Conservation (phyloP, 2,113 vertebrate species). For the Anolis sagrei region DNA sequence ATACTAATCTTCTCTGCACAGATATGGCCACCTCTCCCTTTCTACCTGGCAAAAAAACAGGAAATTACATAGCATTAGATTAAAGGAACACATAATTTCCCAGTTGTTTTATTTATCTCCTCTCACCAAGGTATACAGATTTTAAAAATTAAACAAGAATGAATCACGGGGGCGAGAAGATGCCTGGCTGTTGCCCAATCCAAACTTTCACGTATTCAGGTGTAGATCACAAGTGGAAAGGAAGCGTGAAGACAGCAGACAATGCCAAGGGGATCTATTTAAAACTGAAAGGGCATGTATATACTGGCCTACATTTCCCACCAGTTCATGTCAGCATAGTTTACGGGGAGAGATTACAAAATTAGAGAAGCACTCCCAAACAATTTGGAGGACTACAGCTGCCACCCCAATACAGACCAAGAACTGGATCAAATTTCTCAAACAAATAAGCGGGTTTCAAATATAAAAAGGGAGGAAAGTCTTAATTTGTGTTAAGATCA, state of each 20-base stretch:
- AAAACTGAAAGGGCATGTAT: too few species aligned
- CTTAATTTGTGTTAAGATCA: neutral
- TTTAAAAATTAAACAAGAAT: neutral
- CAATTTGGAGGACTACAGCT: too few species aligned
- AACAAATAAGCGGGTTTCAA: neutral
- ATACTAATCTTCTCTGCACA: neutral
- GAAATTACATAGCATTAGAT: neutral
- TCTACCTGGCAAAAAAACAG: neutral
- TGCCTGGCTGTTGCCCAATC: neutral
- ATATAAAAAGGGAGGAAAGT: neutral
- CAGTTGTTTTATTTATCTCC: neutral
- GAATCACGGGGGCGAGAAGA: neutral
- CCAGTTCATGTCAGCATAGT: too few species aligned
- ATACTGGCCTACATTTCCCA: too few species aligned
- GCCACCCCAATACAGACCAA: neutral
- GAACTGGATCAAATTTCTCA: neutral
- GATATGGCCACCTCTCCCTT: neutral
- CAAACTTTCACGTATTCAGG: neutral
- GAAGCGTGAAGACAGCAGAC: neutral
- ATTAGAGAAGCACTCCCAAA: too few species aligned
- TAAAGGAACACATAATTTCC: neutral
- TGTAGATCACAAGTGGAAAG: neutral
- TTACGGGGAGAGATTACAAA: too few species aligned
- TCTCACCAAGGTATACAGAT: neutral
- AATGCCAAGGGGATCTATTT: neutral